Evolutionary conservation across 2,113 vertebrate genomes (phyloP), one percentile per base, ranked within the genome.

Genomic region (Ariopsis seemanni): DNA sequence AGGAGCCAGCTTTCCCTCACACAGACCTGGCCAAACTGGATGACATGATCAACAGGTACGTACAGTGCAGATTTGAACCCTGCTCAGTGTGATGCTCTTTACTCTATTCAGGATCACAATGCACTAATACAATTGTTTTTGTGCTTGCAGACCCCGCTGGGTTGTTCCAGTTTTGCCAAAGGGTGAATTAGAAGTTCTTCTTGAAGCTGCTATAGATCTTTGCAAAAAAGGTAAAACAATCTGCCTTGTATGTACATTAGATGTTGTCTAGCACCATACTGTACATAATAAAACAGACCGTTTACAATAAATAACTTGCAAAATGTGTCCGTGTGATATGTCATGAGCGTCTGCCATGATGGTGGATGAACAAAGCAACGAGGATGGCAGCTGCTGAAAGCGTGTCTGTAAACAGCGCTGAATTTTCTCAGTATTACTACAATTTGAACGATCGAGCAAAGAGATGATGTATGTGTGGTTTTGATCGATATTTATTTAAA

Each of bases 171-270:
- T 99, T 93, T 97, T 99, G 96, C 98, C 98, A 92, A 99, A 99
- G 95, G 98, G 98, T 94, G 98, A 99, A 94, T 96, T 99, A 95
- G 98, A 99, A 97, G 97, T 99, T 94, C 98, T 99, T 95, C 96
- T 99, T 95, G 98, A 99, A 99, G 98, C 98, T 96, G 98, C 98
- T 97, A 98, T 99, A 94, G 98, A 99, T 94, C 97, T 99, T 94
- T 97, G 98, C 97, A 99, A 99, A 97, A 99, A 98, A 97, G 97
- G 98, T 99, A 96, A 91, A 81, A 34, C 22, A 11, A 14, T 27
- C 11, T 8, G 27, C 4, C 30, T 62, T 58, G 6, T 34, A 30
- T 80, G n/a, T 78, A 5, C 15, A 58, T 18, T 58, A 65, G 3
- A 55, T 67, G 15, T 63, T 79, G 14, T 65, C 25, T 50, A n/a